These are phyloP conservation scores for Euwallacea similis DNA, from an alignment of 1,140 invertebrate genomes.

Conservation along the genomic window DNA sequence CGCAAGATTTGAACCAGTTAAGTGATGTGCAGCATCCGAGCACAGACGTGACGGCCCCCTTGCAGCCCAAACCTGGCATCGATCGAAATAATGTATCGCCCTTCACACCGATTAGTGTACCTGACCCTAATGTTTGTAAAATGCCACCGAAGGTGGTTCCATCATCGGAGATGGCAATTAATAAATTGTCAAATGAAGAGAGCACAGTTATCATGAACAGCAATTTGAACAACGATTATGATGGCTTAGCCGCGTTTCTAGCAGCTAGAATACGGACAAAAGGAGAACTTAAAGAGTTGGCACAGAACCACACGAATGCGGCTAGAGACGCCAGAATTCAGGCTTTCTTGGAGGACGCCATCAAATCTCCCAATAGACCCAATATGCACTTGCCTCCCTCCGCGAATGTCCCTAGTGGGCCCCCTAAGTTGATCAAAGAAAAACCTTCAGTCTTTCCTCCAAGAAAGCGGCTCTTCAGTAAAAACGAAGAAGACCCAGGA, in stretches of 20 bases:
- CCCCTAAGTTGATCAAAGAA: constrained; percentile 59
- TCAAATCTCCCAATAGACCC: constrained; percentile 34
- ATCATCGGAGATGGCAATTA: constrained; percentile 58
- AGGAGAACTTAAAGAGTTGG: constrained; percentile 76
- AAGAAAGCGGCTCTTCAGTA: constrained; percentile 57
- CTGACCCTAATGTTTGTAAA: constrained; percentile 54
- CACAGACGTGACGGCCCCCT: constrained; percentile 56
- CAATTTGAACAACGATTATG: constrained; percentile 46
- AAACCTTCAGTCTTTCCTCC: constrained; percentile 50
- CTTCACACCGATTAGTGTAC: constrained; percentile 59
- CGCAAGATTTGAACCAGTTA: constrained; percentile 38
- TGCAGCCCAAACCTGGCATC: constrained; percentile 58
- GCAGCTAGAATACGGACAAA: constrained; percentile 78
- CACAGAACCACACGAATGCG: constrained; percentile 52
- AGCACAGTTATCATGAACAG: constrained; percentile 41
- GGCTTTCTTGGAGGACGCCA: constrained; percentile 40
- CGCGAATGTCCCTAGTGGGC: constrained; percentile 46
- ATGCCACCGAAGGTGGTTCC: constrained; percentile 66
- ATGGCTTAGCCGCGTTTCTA: constrained; percentile 62
- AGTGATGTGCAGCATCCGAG: constrained; percentile 50
- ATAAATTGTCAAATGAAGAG: constrained; percentile 35
- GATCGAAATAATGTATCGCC: constrained; percentile 61
- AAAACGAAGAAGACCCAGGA: constrained; percentile 56
- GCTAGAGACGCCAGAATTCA: constrained; percentile 34
- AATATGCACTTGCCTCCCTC: constrained; percentile 20